Base-by-base conservation (phyloP, 1,140 invertebrate genomes). In the roundworm (Caenorhabditis elegans) region DNA sequence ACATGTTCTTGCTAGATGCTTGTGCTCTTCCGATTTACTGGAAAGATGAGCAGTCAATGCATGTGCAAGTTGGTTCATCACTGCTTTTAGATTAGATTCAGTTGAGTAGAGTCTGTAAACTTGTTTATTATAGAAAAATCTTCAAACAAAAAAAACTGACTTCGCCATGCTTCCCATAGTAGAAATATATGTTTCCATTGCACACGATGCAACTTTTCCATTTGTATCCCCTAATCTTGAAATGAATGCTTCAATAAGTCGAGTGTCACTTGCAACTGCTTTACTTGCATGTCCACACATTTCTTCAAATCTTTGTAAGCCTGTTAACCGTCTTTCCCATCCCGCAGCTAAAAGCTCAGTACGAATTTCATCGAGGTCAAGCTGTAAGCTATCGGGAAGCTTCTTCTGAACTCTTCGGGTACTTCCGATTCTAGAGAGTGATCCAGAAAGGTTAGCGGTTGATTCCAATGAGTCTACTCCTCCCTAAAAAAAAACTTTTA, bases 181-280 rank as follows among this genome's bases (percentile, higher is more conserved):
- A 22, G 39, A 43, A 2, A 83, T 11, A 75, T 83, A 83, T 2
- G 76, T 83, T 26, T 79, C 82, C 82, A 83, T 83, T 28, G 53
- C 82, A 39, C 65, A 36, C 11, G 80, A 70, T n/a, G 82, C 76
- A 39, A 83, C 82, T 36, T 83, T 83, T 13, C 82, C 39, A 55
- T 83, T 83, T 19, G 80, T 83, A 53, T 83, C 82, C 3, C 31
- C 36, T 2, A 83, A 36, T 43, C 82, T 48, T 10, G 43, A 79
- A 46, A 83, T 83, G 28, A 79, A 83, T 15, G 82, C 53, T 51
- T 83, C 82, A n/a, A 83, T 79, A 8, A 83, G 26, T 75, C 77
- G 28, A 17, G 82, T 83, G 43, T 83, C 55, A 48, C 53, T 83
- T 3, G 76, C 82, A 48, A 83, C 77, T 22, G 76, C 82, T 51